Evolutionary conservation across 2,888 invertebrate species (phyloP).

Genomic region (Strigamia transsilvanica): DNA sequence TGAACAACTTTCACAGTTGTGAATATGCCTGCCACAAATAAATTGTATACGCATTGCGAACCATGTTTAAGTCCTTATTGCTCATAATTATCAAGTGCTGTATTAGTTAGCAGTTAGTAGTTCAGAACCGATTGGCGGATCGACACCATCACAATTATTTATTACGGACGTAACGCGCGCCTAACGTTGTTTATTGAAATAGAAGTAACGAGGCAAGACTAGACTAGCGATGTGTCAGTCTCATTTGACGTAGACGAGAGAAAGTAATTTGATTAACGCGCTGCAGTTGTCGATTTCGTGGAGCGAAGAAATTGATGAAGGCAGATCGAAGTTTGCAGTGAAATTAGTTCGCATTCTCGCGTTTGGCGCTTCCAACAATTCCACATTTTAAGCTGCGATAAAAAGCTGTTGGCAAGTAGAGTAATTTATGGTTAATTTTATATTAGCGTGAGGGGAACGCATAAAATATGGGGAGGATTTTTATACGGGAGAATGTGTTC

Average conservation of each 20-base stretch:
- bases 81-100: too few relatives aligned
- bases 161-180: too few relatives aligned
- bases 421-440: conserved; percentile 34
- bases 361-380: neutral
- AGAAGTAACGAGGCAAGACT: neutral
- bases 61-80: too few relatives aligned
- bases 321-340: conserved; percentile 12
- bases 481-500: neutral
- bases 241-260: neutral
- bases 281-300: neutral
- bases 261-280: conserved; percentile 21
- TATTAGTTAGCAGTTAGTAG: too few relatives aligned
- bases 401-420: neutral
- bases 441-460: neutral
- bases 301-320: conserved; percentile 10
- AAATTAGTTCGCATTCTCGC: neutral
- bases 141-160: too few relatives aligned
- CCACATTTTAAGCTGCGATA: neutral
- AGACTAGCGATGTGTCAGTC: neutral
- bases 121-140: too few relatives aligned
- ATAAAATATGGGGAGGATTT: conserved; percentile 10
- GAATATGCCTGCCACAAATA: too few relatives aligned
- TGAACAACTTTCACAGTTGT: too few relatives aligned
- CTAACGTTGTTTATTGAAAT: neutral
- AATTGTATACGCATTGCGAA: too few relatives aligned